A percentile compares a stretch with the other conserved stretches of the same genome.
Evolutionary conservation across 37 sponge, comb jelly and placozoan genomes (phyloP).

Genomic region (Diacarnus erythraeanus): DNA sequence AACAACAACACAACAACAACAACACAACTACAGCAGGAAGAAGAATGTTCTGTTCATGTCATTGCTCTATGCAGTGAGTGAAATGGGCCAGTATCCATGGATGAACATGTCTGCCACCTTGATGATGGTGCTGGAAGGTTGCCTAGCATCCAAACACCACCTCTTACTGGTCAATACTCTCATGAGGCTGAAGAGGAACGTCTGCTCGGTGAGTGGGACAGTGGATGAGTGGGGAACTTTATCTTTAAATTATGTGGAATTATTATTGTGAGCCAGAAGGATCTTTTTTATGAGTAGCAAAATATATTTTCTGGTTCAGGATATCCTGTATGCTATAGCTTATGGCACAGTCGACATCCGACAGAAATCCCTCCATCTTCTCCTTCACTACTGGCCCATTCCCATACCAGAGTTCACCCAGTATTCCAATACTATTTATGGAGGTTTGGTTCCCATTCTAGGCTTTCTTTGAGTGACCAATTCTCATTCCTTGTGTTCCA

Average conservation of each 20-base stretch:
- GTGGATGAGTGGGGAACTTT: too few species aligned
- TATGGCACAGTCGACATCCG: constrained; percentile 39
- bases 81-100: not conserved
- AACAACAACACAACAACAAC: too few species aligned
- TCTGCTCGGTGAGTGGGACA: constrained; percentile 53
- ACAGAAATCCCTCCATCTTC: constrained; percentile 42
- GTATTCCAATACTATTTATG: constrained; percentile 2
- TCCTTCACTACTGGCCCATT: constrained; percentile 69
- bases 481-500: not conserved
- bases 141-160: constrained; percentile 19
- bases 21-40: not conserved
- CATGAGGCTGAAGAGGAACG: constrained; percentile 70
- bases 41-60: not conserved
- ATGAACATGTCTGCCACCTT: constrained; percentile 32
- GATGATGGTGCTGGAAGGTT: constrained; percentile 54
- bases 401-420: constrained; percentile 38
- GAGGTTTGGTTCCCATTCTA: constrained; percentile 17
- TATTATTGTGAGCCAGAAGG: too few species aligned
- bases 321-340: constrained; percentile 54
- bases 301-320: constrained; percentile 16
- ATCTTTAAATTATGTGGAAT: too few species aligned
- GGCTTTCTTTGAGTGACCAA: not conserved
- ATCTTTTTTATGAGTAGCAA: not conserved
- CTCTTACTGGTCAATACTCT: constrained; percentile 45
- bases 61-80: not conserved